These are phyloP conservation scores for Neosilurus mollespiculum DNA, from an alignment of 2,797 vertebrate genomes.

Conservation along the genomic window DNA sequence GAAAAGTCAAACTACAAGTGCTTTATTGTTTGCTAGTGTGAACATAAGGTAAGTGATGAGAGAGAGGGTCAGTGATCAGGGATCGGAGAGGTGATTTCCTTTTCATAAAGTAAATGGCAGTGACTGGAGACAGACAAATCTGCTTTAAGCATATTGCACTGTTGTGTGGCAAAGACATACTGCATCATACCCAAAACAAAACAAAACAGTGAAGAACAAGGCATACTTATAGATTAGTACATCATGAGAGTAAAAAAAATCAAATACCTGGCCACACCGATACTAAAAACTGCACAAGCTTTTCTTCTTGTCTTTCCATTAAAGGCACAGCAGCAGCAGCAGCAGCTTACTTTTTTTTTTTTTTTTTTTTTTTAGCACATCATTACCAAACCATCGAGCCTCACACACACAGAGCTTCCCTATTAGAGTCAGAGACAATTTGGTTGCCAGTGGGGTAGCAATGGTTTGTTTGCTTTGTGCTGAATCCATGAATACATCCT, in stretches of 20 bases:
- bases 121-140: slow-evolving; percentile 75
- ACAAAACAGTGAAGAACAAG: slow-evolving; percentile 23
- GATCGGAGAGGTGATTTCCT: slow-evolving; percentile 44
- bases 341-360: slow-evolving; percentile 61
- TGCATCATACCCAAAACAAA: slow-evolving; percentile 54
- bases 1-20: neutral
- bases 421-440: slow-evolving; percentile 79
- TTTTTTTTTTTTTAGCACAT: slow-evolving; percentile 69
- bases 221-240: neutral
- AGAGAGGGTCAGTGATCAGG: slow-evolving; percentile 59
- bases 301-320: slow-evolving; percentile 61
- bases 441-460: slow-evolving; percentile 75
- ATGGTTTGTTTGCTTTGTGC: slow-evolving; percentile 82
- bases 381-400: slow-evolving; percentile 73
- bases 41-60: slow-evolving; percentile 24
- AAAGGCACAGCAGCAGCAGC: slow-evolving; percentile 65
- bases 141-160: slow-evolving; percentile 73
- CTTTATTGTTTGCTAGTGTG: slow-evolving; percentile 11
- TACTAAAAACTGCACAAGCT: slow-evolving; percentile 66
- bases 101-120: slow-evolving; percentile 82
- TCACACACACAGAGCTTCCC: slow-evolving; percentile 69
- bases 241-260: neutral
- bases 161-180: slow-evolving; percentile 67
- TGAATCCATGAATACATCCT: slow-evolving; percentile 74
- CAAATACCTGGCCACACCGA: slow-evolving; percentile 4